Base-by-base conservation (phyloP, 2,797 vertebrate genomes). In the Bryconaethiops microstoma region DNA sequence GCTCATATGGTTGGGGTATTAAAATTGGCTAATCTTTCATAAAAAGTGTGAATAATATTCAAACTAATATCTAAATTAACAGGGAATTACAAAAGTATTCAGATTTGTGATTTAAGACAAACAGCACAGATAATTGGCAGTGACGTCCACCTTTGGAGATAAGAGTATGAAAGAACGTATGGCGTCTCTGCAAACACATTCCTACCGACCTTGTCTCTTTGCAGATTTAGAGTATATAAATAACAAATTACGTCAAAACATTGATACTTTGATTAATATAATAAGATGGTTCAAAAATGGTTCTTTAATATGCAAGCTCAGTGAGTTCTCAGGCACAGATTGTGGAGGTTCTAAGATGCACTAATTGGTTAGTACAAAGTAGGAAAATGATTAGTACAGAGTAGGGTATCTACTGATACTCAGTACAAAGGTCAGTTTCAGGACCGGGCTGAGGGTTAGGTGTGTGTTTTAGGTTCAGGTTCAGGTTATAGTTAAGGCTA, bases 61-160 rank as follows among this genome's bases (percentile, higher is more conserved):
- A n/a, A 1, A 59, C 21, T 59, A n/a, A 60, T 60, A 21, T 71
- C 25, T 29, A 60, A 74, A 35, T 39, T 39, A 12, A 35, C 17
- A 13, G 17, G 16, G 14, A 76, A 50, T 10, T 9, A 64, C 57
- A 7, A 2, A 76, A 35, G 60, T 19, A 54, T 35, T 77, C 29
- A 67, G 39, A 35, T 64, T 21, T 6, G 8, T 63, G 29, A 72
- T 78, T 48, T 39, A 35, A 62, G 45, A 72, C 23, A 71, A 50
- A 55, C 69, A 65, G 7, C 42, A 21, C 23, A 55, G 21, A 3
- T 17, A 55, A 59, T 14, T 42, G 17, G 17, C n/a, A 74, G 77
- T 40, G 42, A 76, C n/a, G 9, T 19, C 35, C 25, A 76, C 48
- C 35, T 79, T 76, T 73, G 19, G 35, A 69, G 67, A 81, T 76